These are phyloP conservation scores for Trididemnum clinides DNA, from an alignment of 23 tunicate genomes.

Conservation along the genomic window DNA sequence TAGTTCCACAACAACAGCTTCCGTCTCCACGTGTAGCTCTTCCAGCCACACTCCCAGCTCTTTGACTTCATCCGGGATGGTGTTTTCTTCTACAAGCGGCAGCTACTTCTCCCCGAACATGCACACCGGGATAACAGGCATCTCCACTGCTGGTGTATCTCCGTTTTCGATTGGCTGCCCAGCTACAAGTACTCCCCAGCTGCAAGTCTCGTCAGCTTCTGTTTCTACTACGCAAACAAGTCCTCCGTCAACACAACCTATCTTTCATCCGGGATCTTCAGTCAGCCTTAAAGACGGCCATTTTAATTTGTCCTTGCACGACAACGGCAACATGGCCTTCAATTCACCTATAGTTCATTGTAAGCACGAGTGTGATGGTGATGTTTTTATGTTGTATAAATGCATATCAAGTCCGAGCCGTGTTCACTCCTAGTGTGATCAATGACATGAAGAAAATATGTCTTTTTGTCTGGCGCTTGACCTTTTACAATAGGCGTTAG, in stretches of 20 bases:
- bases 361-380: background rate
- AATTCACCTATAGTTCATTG: conserved; percentile 24
- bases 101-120: conserved; percentile 39
- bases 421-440: too few species aligned
- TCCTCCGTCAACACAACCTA: conserved; percentile 8
- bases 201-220: background rate
- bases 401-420: too few species aligned
- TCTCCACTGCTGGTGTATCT: background rate
- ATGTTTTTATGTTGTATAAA: too few species aligned
- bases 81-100: background rate
- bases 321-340: conserved; percentile 8
- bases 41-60: background rate
- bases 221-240: background rate
- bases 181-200: background rate
- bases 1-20: background rate
- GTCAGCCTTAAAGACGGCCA: conserved; percentile 63
- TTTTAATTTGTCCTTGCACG: conserved; percentile 24
- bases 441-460: too few species aligned
- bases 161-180: background rate
- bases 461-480: too few species aligned
- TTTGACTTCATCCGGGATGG: background rate
- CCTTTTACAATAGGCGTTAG: too few species aligned
- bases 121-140: conserved; percentile 36
- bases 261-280: conserved; percentile 59
- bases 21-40: background rate